Conservation (phyloP, 2,797 vertebrate genomes). For the Pempheris klunzingeri region DNA sequence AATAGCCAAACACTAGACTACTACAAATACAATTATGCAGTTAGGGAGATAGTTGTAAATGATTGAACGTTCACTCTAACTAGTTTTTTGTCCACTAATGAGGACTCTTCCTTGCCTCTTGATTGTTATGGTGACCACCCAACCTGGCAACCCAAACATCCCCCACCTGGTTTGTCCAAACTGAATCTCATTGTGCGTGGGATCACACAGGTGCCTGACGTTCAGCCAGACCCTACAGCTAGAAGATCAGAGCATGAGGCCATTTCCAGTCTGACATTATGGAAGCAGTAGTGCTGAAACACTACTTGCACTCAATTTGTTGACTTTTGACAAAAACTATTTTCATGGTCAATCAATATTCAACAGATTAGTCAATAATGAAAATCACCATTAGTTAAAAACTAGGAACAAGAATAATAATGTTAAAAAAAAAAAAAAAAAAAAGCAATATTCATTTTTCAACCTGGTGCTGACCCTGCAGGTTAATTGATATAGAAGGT, state of each 20-base stretch:
- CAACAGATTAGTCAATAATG: background rate
- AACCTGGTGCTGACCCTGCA: background rate
- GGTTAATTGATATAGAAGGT: slow-evolving; percentile 6
- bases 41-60: slow-evolving; percentile 59
- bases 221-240: slow-evolving; percentile 51
- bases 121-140: slow-evolving; percentile 49
- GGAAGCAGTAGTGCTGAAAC: background rate
- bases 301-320: background rate
- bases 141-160: slow-evolving; percentile 55
- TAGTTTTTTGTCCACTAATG: slow-evolving; percentile 59
- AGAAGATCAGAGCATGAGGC: slow-evolving; percentile 46
- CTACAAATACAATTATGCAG: slow-evolving; percentile 63
- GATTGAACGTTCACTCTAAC: slow-evolving; percentile 48
- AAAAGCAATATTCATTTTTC: background rate
- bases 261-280: slow-evolving; percentile 39
- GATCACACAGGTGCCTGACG: slow-evolving; percentile 57
- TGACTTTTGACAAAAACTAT: background rate
- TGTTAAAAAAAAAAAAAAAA: background rate
- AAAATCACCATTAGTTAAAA: background rate
- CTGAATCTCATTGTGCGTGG: slow-evolving; percentile 14
- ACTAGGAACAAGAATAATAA: background rate
- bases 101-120: slow-evolving; percentile 47
- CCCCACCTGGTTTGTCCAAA: slow-evolving; percentile 46
- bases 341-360: background rate
- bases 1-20: slow-evolving; percentile 67